Conservation (phyloP, 2,113 vertebrate genomes). For the Rhizomys pruinosus region DNA sequence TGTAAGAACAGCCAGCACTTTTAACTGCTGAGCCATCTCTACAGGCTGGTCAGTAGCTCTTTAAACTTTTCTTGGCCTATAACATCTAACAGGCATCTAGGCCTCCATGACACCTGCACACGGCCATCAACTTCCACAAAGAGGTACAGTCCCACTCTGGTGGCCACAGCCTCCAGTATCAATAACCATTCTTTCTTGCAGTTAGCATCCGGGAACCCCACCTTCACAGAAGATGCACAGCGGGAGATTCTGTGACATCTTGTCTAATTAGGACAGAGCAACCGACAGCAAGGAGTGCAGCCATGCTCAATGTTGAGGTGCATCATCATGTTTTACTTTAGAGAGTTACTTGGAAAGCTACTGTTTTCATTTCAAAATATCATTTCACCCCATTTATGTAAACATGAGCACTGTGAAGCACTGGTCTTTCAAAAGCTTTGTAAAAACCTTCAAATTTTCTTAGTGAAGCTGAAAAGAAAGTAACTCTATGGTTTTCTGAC, state of each 20-base stretch:
- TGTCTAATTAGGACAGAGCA: neutral
- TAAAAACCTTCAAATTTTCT: slow-evolving; percentile 27
- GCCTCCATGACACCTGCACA: neutral
- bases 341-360: slow-evolving; percentile 18
- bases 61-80: neutral
- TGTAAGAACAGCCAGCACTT: too few relatives aligned
- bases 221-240: neutral
- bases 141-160: neutral
- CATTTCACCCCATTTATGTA: slow-evolving; percentile 45
- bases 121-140: neutral
- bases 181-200: neutral
- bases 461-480: slow-evolving; percentile 45
- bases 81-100: neutral
- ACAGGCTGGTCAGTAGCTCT: neutral
- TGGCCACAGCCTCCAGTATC: neutral
- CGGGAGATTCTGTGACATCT: neutral
- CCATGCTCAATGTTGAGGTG: too few relatives aligned
- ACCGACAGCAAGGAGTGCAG: too few relatives aligned
- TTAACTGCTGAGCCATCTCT: too few relatives aligned
- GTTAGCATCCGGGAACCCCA: neutral
- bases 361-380: slow-evolving; percentile 58
- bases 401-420: neutral
- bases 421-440: slow-evolving; percentile 24
- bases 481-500: slow-evolving; percentile 18
- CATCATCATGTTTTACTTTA: neutral